Conservation (phyloP, 2,113 vertebrate genomes). For the Apteryx mantelli region DNA sequence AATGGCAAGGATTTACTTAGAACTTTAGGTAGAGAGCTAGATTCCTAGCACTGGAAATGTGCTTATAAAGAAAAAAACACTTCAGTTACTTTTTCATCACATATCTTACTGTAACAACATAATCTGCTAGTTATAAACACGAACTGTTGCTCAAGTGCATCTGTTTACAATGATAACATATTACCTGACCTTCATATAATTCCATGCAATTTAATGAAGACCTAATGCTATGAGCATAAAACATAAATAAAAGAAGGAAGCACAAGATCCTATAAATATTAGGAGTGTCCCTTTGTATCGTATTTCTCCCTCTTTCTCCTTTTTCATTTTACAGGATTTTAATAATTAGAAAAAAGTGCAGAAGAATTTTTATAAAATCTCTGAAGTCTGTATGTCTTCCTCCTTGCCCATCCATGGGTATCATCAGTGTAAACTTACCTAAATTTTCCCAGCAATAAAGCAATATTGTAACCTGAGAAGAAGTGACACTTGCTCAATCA, state of each 20-base stretch:
- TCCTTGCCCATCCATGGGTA: not conserved
- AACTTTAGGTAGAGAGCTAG: not conserved
- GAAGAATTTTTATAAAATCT: not conserved
- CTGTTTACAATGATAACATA: not conserved
- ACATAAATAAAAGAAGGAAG: not conserved
- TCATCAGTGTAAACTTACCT: not conserved
- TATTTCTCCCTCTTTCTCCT: not conserved
- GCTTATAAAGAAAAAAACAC: not conserved
- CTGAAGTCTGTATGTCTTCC: not conserved
- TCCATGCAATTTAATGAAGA: not conserved
- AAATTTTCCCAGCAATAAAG: not conserved
- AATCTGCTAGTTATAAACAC: not conserved
- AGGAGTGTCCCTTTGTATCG: not conserved
- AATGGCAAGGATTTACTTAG: conserved; percentile 7
- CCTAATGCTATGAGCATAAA: not conserved
- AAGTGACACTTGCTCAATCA: not conserved
- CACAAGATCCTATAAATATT: not conserved
- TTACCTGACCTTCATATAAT: not conserved
- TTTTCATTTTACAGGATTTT: not conserved
- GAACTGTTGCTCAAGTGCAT: not conserved
- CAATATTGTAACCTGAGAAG: not conserved
- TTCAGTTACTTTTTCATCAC: not conserved
- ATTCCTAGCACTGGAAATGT: not conserved
- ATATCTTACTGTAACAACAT: not conserved
- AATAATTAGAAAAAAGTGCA: not conserved